These are phyloP conservation scores for Ichneumoninae sp. DNA, from an alignment of 2,888 invertebrate species.

Conservation along the genomic window DNA sequence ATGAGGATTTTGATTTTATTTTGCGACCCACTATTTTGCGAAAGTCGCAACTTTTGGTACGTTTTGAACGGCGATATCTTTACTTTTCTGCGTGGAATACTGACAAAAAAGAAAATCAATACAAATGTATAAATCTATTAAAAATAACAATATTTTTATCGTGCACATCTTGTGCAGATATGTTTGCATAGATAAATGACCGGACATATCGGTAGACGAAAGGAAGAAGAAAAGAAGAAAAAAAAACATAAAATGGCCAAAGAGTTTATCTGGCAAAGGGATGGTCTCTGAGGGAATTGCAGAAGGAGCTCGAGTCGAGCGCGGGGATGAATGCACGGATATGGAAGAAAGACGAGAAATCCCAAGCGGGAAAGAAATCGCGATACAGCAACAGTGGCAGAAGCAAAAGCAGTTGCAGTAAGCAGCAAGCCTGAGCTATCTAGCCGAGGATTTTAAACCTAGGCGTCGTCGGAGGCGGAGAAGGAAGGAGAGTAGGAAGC, in stretches of 20 bases:
- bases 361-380: constrained; percentile 34
- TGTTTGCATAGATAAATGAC: background rate
- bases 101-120: background rate
- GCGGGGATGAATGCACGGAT: constrained; percentile 8
- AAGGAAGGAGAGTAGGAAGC: constrained; percentile 34
- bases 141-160: background rate
- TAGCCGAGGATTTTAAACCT: constrained; percentile 55
- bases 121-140: background rate
- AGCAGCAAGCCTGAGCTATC: constrained; percentile 58
- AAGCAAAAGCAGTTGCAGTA: constrained; percentile 31
- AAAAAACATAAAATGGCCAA: constrained; percentile 2
- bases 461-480: constrained; percentile 64
- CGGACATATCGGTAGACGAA: background rate
- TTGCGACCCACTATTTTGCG: too few relatives aligned
- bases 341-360: constrained; percentile 45
- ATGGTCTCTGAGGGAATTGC: constrained; percentile 1
- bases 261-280: constrained; percentile 16
- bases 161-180: background rate
- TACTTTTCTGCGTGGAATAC: too few relatives aligned
- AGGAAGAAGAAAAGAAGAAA: background rate
- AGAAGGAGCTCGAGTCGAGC: constrained; percentile 15
- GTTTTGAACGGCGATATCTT: background rate
- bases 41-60: background rate
- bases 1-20: background rate
- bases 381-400: constrained; percentile 43